Conservation (phyloP, 2,113 vertebrate species). For the Pelecanus crispus region DNA sequence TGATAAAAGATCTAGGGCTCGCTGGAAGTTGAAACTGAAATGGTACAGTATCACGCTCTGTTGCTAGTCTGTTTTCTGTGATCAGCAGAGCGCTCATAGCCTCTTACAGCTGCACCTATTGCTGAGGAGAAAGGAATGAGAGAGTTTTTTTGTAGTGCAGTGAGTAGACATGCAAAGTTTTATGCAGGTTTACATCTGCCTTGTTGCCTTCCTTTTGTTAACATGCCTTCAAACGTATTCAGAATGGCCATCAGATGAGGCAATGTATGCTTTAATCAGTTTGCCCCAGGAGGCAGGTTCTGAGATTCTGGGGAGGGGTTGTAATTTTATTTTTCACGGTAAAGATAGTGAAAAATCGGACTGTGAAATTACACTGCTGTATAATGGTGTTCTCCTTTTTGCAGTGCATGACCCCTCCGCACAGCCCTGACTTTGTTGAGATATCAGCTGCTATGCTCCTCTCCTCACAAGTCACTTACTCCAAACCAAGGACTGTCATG, state of each 20-base stretch:
- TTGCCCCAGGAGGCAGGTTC: not conserved
- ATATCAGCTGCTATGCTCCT: constrained; percentile 61
- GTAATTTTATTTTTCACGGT: not conserved
- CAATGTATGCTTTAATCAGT: not conserved
- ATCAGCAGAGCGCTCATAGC: not conserved
- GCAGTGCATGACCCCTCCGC: constrained; percentile 97
- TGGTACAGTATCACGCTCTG: not conserved
- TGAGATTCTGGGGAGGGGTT: not conserved
- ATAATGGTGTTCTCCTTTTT: not conserved
- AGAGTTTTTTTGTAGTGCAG: not conserved
- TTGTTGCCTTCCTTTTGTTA: not conserved
- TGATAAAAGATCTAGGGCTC: not conserved
- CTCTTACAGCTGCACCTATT: not conserved
- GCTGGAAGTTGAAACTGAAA: not conserved
- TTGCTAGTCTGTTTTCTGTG: not conserved
- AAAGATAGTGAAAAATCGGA: not conserved
- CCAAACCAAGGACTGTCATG: constrained; percentile 56
- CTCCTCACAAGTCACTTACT: constrained; percentile 68
- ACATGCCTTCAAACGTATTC: not conserved
- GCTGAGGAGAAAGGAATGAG: not conserved
- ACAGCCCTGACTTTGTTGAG: constrained; percentile 89
- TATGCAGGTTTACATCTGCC: not conserved
- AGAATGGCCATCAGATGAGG: not conserved
- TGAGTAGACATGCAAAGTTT: not conserved
- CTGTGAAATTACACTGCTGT: not conserved